A percentile compares a stretch with the other conserved stretches of the same genome.
These are phyloP conservation scores for Drosophila nigrodunni DNA, from an alignment of 1,140 invertebrate genomes.

Conservation along the genomic window DNA sequence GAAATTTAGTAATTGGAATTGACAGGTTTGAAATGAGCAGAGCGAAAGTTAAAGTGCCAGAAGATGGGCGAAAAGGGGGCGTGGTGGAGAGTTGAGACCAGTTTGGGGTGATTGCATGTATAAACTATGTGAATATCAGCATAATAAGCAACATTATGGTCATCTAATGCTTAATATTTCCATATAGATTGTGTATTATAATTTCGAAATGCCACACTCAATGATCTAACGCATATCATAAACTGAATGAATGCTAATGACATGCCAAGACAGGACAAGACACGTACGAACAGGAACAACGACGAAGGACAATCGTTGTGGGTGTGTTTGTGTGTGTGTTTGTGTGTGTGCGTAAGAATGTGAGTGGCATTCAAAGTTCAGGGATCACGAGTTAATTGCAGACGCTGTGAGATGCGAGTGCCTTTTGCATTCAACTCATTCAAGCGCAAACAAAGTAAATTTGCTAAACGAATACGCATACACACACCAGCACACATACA, in stretches of 20 bases:
- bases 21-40: slow-evolving; percentile 18
- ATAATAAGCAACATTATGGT: slow-evolving; percentile 51
- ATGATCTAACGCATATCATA: slow-evolving; percentile 50
- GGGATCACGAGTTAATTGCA: slow-evolving; percentile 46
- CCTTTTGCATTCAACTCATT: slow-evolving; percentile 42
- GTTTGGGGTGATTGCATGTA: background rate
- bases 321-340: background rate
- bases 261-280: slow-evolving; percentile 20
- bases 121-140: slow-evolving; percentile 35
- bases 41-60: background rate
- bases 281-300: background rate
- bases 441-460: slow-evolving; percentile 50
- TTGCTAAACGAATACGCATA: slow-evolving; percentile 42
- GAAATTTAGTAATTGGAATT: slow-evolving; percentile 33
- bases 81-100: background rate
- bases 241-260: slow-evolving; percentile 54
- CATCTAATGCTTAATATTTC: slow-evolving; percentile 41
- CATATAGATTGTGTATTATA: slow-evolving; percentile 57
- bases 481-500: slow-evolving; percentile 2
- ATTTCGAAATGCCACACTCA: slow-evolving; percentile 50
- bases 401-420: slow-evolving; percentile 27
- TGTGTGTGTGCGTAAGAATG: background rate
- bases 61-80: background rate
- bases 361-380: background rate
- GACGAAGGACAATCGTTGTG: background rate